These are phyloP conservation scores for Lepisosteus osseus DNA, from an alignment of 2,113 vertebrate species.

Conservation along the genomic window DNA sequence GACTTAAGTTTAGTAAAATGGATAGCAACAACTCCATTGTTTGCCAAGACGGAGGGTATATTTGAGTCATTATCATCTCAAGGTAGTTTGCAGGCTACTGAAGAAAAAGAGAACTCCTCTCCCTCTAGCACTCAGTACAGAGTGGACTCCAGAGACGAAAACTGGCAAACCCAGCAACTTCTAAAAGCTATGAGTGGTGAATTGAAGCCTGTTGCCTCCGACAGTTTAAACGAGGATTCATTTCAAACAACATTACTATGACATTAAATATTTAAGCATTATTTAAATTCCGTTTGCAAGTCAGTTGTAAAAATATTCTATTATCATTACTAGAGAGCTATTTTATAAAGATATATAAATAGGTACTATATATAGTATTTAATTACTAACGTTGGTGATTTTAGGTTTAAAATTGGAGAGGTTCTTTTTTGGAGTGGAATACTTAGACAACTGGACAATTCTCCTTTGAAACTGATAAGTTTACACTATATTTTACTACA, in stretches of 20 bases:
- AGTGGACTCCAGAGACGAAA: constrained; percentile 40
- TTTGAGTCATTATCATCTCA: constrained; percentile 53
- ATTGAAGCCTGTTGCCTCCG: constrained; percentile 24
- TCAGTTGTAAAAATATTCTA: constrained; percentile 67
- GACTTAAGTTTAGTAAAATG: constrained; percentile 58
- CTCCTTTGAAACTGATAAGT: background rate
- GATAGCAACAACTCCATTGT: constrained; percentile 71
- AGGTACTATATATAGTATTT: constrained; percentile 47
- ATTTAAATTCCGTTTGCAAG: constrained; percentile 81
- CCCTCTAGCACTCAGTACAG: constrained; percentile 28
- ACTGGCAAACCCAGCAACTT: constrained; percentile 34
- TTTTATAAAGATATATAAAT: constrained; percentile 57
- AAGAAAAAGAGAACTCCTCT: constrained; percentile 39
- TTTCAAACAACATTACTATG: constrained; percentile 65
- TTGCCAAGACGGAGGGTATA: constrained; percentile 51
- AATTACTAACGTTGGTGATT: constrained; percentile 14
- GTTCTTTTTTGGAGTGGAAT: constrained; percentile 14
- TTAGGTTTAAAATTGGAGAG: constrained; percentile 37
- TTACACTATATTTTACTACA: background rate
- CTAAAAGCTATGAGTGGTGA: background rate
- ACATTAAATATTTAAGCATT: constrained; percentile 50
- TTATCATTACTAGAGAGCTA: constrained; percentile 64
- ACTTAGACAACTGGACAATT: constrained; percentile 24
- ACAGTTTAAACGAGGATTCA: constrained; percentile 37
- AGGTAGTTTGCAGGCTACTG: constrained; percentile 49